Evolutionary conservation across 2,113 vertebrate species (phyloP).

Genomic region (Uria aalge): DNA sequence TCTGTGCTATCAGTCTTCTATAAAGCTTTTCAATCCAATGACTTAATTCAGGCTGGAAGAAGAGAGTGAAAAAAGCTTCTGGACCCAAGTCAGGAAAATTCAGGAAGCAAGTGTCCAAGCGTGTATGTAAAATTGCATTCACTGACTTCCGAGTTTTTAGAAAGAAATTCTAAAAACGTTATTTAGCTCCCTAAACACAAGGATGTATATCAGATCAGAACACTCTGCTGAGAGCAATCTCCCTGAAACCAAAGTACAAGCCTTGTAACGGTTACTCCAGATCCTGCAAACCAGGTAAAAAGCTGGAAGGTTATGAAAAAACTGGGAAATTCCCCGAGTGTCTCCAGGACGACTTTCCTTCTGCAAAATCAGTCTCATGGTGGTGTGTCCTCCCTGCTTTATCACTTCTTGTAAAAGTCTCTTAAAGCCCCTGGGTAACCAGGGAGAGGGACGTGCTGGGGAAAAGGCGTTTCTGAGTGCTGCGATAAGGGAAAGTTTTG

Average conservation of each 20-base stretch:
- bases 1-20: conserved; percentile 49
- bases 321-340: not conserved
- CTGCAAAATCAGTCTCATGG: not conserved
- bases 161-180: not conserved
- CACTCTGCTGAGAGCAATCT: not conserved
- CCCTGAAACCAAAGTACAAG: not conserved
- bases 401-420: not conserved
- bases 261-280: not conserved
- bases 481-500: not conserved
- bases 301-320: not conserved
- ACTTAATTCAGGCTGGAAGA: conserved; percentile 45
- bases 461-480: not conserved
- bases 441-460: not conserved
- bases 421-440: not conserved
- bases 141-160: not conserved
- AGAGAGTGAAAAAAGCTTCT: conserved; percentile 54
- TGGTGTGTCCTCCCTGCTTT: not conserved
- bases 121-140: not conserved
- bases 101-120: not conserved
- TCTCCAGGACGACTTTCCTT: not conserved
- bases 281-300: not conserved
- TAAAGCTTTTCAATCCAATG: conserved; percentile 56
- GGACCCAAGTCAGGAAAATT: conserved; percentile 42
- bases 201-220: not conserved
- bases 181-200: not conserved